Evolutionary conservation across 2,797 vertebrate genomes (phyloP).

Genomic region (Echeneis naucrates): DNA sequence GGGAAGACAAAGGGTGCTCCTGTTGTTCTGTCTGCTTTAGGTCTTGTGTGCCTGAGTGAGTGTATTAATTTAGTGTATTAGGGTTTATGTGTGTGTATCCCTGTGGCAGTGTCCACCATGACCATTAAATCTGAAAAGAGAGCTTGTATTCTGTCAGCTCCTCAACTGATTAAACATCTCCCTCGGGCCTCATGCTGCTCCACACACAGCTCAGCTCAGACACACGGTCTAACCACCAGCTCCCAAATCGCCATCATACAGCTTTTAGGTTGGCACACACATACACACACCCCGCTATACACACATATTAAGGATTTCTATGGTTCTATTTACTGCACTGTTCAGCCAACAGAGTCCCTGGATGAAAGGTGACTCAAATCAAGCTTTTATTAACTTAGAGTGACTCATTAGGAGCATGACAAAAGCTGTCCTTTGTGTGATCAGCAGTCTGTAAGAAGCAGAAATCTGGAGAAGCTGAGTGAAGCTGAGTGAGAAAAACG

Average conservation of each 20-base stretch:
- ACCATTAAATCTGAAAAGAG: slow-evolving; percentile 34
- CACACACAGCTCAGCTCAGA: slow-evolving; percentile 13
- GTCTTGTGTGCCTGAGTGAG: slow-evolving; percentile 8
- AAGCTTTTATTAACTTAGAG: slow-evolving; percentile 4
- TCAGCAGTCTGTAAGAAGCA: slow-evolving; percentile 4
- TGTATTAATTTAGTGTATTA: slow-evolving; percentile 22
- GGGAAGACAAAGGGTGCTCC: background rate
- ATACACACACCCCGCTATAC: no score
- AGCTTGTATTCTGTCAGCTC: slow-evolving; percentile 34
- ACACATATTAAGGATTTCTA: background rate
- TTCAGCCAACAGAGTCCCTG: slow-evolving; percentile 1
- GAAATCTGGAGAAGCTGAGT: background rate
- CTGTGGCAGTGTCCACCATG: slow-evolving; percentile 19
- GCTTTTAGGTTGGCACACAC: slow-evolving; percentile 3
- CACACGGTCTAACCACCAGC: slow-evolving; percentile 13
- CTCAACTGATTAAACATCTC: slow-evolving; percentile 36
- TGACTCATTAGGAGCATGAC: background rate
- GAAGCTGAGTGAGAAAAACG: background rate
- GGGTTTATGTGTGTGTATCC: slow-evolving; percentile 12
- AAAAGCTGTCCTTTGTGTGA: background rate
- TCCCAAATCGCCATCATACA: slow-evolving; percentile 1
- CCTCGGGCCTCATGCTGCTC: slow-evolving; percentile 22
- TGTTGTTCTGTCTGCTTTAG: background rate
- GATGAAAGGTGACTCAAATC: slow-evolving; percentile 6
- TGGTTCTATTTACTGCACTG: background rate